A percentile compares a stretch with the other conserved stretches of the same genome.
These are phyloP conservation scores for Rhombomys opimus DNA, from an alignment of 2,113 vertebrate species.

Conservation along the genomic window DNA sequence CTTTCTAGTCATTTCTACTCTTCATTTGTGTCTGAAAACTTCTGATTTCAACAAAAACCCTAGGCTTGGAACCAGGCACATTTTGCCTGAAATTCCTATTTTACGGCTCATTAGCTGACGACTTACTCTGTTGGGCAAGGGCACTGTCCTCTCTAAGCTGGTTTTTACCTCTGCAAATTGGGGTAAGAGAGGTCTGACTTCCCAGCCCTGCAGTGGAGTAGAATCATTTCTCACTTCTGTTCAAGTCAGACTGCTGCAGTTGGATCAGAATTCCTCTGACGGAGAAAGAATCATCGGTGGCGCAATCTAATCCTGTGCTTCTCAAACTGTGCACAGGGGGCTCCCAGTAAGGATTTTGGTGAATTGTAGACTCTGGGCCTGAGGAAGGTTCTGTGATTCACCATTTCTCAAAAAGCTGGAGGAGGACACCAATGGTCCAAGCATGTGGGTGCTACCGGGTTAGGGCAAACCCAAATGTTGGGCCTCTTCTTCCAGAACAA, in stretches of 20 bases:
- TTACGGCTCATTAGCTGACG: background rate
- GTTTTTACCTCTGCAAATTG: background rate
- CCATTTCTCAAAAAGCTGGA: background rate
- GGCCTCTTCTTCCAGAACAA: background rate
- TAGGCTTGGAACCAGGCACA: background rate
- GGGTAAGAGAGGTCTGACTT: background rate
- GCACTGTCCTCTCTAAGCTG: background rate
- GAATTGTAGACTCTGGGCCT: background rate
- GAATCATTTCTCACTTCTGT: background rate
- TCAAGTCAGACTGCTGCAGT: background rate
- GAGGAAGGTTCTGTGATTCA: background rate
- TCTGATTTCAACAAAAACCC: background rate
- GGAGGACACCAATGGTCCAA: background rate
- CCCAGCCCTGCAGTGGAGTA: background rate
- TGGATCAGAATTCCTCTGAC: background rate
- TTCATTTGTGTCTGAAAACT: conserved; percentile 14
- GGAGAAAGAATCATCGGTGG: background rate
- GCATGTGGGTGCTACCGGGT: background rate
- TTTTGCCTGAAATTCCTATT: conserved; percentile 3
- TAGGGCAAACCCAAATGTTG: background rate
- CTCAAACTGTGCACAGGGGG: background rate
- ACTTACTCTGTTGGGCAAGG: background rate
- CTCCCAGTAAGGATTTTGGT: background rate
- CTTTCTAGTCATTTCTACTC: background rate
- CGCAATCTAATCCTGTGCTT: background rate